Conservation (phyloP, 2,888 invertebrate species). For the Tortricodes alternella region DNA sequence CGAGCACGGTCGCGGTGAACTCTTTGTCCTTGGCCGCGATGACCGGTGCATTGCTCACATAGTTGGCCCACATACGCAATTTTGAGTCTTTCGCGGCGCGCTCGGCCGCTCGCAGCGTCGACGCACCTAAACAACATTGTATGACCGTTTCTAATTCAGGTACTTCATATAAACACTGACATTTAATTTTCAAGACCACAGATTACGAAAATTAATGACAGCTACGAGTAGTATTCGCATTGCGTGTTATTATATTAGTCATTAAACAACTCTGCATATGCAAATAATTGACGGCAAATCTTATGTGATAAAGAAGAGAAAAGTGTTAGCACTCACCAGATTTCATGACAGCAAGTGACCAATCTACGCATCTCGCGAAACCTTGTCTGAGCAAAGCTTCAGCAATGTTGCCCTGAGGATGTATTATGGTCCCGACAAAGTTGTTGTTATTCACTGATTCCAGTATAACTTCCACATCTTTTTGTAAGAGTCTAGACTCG, state of each 20-base stretch:
- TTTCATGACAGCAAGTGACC: conserved; percentile 77
- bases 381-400: conserved; percentile 95
- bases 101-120: conserved; percentile 92
- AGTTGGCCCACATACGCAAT: conserved; percentile 95
- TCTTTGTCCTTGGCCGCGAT: conserved; percentile 91
- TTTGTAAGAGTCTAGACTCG: conserved; percentile 94
- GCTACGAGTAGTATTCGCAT: too few species aligned
- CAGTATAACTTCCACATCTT: conserved; percentile 93
- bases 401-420: conserved; percentile 97
- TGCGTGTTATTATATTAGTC: too few species aligned
- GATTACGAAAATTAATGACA: too few species aligned
- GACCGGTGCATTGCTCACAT: conserved; percentile 88
- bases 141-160: too few species aligned
- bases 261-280: conserved; percentile 2
- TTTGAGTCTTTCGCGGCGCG: conserved; percentile 93
- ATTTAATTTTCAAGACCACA: too few species aligned
- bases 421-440: conserved; percentile 95
- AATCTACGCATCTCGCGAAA: conserved; percentile 91
- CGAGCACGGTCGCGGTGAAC: conserved; percentile 91
- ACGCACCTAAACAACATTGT: conserved; percentile 85
- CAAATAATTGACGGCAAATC: neutral
- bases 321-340: conserved; percentile 52
- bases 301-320: neutral
- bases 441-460: conserved; percentile 97
- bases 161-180: too few species aligned